A percentile compares a stretch with the other conserved stretches of the same genome.
Conservation (phyloP, 2,888 invertebrate genomes). For the Ochlodes sylvanus region DNA sequence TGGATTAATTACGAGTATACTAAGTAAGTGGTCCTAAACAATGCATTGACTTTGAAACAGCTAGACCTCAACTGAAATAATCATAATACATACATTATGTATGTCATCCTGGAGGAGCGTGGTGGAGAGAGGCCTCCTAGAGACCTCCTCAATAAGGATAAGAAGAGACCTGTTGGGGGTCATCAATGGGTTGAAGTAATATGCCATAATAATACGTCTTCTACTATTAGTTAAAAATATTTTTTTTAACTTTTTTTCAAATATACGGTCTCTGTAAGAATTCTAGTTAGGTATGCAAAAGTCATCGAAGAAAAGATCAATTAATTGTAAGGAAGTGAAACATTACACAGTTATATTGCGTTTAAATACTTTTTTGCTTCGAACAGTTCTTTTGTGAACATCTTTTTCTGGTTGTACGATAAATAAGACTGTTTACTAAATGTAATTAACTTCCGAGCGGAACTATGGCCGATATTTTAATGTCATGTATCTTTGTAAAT, state of each 20-base stretch:
- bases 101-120: too few species aligned
- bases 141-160: too few species aligned
- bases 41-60: too few species aligned
- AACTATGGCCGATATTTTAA: slow-evolving; percentile 22
- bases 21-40: too few species aligned
- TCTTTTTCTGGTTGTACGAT: slow-evolving; percentile 15
- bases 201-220: background rate
- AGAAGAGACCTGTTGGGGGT: too few species aligned
- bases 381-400: slow-evolving; percentile 18
- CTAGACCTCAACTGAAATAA: too few species aligned
- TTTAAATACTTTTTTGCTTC: slow-evolving; percentile 11
- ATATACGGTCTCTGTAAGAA: background rate
- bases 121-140: too few species aligned
- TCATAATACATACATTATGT: too few species aligned
- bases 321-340: background rate
- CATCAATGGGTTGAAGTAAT: too few species aligned
- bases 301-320: background rate
- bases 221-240: background rate
- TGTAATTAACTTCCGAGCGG: slow-evolving; percentile 36
- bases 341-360: slow-evolving; percentile 5
- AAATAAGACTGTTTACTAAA: slow-evolving; percentile 32
- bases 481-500: slow-evolving; percentile 17
- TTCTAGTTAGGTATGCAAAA: background rate
- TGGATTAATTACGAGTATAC: too few species aligned
- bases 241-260: background rate